Evolutionary conservation across 2,888 invertebrate genomes (phyloP), one percentile per base, ranked within the genome.

Genomic region (Palloptera scutellata): DNA sequence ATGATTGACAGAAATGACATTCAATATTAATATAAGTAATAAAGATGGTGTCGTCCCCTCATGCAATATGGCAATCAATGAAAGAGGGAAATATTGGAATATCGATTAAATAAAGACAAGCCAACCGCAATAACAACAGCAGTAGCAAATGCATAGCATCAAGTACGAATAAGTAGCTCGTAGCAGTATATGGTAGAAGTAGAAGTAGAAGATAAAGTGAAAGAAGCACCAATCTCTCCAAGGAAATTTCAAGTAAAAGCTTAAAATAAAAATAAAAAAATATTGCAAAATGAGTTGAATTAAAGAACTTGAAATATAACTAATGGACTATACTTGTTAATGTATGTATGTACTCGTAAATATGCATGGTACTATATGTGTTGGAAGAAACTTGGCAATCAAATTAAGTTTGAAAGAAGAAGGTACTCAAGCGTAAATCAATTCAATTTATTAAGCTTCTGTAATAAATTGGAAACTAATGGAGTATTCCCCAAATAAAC

Each of bases 1-100:
- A 54, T 69, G 69, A 66, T 66, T 69, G 69, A 66, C 66, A 66
- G 69, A 45, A 60, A n/a, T 60, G 51, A 63, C 63, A 69, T 69
- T 60, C 55, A 69, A 69, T 66, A 63, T 63, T 63, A 63, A 55
- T 55, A 66, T 64, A 53, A 61, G 55, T 66, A 63, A 60, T 59
- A 54, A 66, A 69, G 41, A 51, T 61, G 59, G 45, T 48, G 61
- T 17, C 53, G 48, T 15, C 17, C 15, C 61, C 51, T 40, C 61
- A 52, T 69, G 48, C 57, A 54, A 63, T 17, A 60, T 51, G 63
- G 64, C 43, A 48, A 66, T 61, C 48, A 61, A 65, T 54, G 53
- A 20, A 19, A 48, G 19, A 30, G 15, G 60, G 17, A n/a, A 20
- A 48, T 10, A 19, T 51, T 30, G 30, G 40, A 40, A 51, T 57